These are phyloP conservation scores for Parazoanthus atlanticus DNA, from an alignment of 92 coral and sea anemone genomes.

Conservation along the genomic window DNA sequence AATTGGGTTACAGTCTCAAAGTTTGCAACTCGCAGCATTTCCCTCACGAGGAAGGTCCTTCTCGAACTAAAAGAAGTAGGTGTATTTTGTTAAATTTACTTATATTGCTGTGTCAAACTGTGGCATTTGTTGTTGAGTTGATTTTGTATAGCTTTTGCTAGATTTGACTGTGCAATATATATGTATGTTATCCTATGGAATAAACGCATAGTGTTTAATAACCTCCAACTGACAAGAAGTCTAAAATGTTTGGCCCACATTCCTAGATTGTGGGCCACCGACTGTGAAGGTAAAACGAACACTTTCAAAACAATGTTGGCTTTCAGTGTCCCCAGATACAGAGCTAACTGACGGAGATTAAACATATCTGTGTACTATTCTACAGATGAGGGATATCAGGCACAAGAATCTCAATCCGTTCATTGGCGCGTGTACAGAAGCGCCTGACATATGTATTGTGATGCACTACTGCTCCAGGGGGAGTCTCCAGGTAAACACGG, in stretches of 20 bases:
- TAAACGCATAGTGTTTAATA: no score
- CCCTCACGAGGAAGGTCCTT: conserved; percentile 85
- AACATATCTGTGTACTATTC: neutral
- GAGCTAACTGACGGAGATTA: neutral
- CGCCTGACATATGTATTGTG: conserved; percentile 36
- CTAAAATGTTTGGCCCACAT: no score
- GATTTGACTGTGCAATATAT: no score
- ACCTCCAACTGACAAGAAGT: no score
- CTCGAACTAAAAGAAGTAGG: conserved; percentile 89
- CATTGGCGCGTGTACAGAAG: conserved; percentile 29
- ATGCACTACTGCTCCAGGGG: conserved; percentile 47
- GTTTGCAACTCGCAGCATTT: conserved; percentile 75
- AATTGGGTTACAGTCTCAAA: conserved; percentile 80
- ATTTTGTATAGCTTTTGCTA: neutral
- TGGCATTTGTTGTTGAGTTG: neutral
- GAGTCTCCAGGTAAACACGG: conserved; percentile 16
- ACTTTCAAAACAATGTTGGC: no score
- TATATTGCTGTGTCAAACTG: neutral
- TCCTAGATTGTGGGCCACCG: no score
- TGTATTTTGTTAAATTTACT: neutral
- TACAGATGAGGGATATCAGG: conserved; percentile 32
- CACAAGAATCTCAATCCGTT: conserved; percentile 41
- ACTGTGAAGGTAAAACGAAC: no score
- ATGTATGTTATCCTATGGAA: no score
- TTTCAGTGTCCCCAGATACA: neutral